Evolutionary conservation across 2,113 vertebrate genomes (phyloP).

Genomic region (Nothoprocta pentlandii): DNA sequence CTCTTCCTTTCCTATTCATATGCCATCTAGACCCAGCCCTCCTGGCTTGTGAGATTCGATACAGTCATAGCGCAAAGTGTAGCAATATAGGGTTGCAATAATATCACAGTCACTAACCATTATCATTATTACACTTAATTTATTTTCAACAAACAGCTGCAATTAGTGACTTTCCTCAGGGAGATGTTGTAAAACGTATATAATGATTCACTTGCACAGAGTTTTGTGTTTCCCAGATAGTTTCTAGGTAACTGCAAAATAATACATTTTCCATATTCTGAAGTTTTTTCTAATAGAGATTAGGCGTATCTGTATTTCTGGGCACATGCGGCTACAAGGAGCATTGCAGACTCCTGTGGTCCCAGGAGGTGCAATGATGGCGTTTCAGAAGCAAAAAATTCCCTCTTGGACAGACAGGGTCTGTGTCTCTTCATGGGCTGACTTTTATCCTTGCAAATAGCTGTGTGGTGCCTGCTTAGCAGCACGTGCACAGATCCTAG

Average conservation of each 20-base stretch:
- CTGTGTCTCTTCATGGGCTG: not conserved
- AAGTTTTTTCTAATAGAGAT: not conserved
- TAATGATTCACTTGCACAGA: not conserved
- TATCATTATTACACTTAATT: not conserved
- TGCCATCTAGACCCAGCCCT: not conserved
- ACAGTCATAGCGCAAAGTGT: conserved; percentile 15
- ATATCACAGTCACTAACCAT: not conserved
- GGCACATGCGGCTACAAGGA: not conserved
- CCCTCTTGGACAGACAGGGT: not conserved
- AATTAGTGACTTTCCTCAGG: conserved; percentile 2
- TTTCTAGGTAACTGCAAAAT: conserved; percentile 10
- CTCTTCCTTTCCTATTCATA: not conserved
- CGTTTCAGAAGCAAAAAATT: not conserved
- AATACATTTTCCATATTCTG: not conserved
- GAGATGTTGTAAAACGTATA: conserved; percentile 10
- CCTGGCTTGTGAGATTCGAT: not conserved
- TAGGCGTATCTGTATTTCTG: not conserved
- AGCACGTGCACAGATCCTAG: fast-evolving
- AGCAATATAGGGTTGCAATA: not conserved
- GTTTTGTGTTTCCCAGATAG: not conserved
- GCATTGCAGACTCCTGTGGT: not conserved
- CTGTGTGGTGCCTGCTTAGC: not conserved
- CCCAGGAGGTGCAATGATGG: not conserved
- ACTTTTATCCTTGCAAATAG: not conserved
- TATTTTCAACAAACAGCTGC: conserved; percentile 40